These are phyloP conservation scores for Martes martes DNA, from an alignment of 2,113 vertebrate genomes.

Conservation along the genomic window DNA sequence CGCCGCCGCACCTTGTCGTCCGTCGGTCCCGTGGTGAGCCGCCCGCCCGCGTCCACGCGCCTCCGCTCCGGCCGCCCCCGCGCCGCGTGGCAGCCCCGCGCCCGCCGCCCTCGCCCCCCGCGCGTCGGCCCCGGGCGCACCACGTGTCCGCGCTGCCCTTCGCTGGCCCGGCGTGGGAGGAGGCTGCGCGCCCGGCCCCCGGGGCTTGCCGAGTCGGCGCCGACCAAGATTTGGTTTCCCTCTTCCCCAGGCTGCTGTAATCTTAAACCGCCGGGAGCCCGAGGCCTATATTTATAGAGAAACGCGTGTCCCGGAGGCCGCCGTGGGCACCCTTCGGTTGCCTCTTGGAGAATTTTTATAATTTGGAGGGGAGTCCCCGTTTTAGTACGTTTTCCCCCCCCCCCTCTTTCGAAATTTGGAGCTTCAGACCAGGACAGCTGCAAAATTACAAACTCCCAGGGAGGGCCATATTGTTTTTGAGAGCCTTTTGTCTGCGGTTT, in stretches of 20 bases:
- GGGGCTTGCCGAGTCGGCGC: conserved; percentile 44
- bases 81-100: conserved; percentile 55
- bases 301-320: conserved; percentile 57
- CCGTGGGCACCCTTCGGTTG: conserved; percentile 41
- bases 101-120: conserved; percentile 36
- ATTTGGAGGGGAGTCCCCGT: neutral
- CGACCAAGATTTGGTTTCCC: conserved; percentile 54
- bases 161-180: conserved; percentile 47
- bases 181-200: conserved; percentile 28
- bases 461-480: conserved; percentile 70
- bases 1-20: conserved; percentile 9
- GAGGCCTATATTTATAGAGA: conserved; percentile 69
- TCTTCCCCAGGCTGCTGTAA: conserved; percentile 55
- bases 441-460: conserved; percentile 29
- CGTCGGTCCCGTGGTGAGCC: conserved; percentile 57
- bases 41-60: neutral
- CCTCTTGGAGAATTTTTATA: neutral
- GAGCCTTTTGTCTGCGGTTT: conserved; percentile 67
- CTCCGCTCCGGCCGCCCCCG: neutral
- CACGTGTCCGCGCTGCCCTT: conserved; percentile 74
- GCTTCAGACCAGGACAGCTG: conserved; percentile 29
- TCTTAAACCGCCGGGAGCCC: conserved; percentile 63
- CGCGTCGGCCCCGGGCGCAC: conserved; percentile 39
- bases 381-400: neutral
- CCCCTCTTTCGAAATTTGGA: neutral